These are phyloP conservation scores for Perodicticus potto DNA, from an alignment of 2,797 vertebrate genomes.

Conservation along the genomic window DNA sequence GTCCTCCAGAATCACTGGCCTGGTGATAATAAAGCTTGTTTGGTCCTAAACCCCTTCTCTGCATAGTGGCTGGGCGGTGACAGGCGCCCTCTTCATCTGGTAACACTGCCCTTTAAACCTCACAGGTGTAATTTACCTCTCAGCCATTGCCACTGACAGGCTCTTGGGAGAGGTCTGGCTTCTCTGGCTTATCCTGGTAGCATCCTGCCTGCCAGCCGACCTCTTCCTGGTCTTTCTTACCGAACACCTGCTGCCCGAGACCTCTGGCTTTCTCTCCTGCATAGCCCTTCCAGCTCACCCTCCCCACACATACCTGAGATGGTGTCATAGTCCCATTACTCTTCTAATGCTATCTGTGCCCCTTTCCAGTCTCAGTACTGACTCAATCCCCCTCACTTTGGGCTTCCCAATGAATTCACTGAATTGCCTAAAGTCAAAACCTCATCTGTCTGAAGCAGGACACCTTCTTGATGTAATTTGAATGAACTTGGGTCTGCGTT, in stretches of 20 bases:
- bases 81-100: too few relatives aligned
- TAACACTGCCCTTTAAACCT: not conserved
- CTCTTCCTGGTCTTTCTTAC: not conserved
- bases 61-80: too few relatives aligned
- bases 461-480: not conserved
- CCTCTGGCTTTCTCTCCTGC: not conserved
- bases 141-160: not conserved
- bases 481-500: not conserved
- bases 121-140: fast-evolving
- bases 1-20: too few relatives aligned
- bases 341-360: not conserved
- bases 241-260: not conserved
- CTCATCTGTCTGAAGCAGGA: not conserved
- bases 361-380: not conserved
- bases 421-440: not conserved
- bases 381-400: not conserved
- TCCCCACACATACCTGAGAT: not conserved
- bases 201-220: not conserved
- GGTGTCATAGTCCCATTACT: not conserved
- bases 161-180: not conserved
- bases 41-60: too few relatives aligned
- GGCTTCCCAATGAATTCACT: not conserved
- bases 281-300: not conserved
- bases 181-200: not conserved
- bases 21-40: too few relatives aligned